Base-by-base conservation (phyloP, 2,113 vertebrate species). In the Varanus komodoensis region DNA sequence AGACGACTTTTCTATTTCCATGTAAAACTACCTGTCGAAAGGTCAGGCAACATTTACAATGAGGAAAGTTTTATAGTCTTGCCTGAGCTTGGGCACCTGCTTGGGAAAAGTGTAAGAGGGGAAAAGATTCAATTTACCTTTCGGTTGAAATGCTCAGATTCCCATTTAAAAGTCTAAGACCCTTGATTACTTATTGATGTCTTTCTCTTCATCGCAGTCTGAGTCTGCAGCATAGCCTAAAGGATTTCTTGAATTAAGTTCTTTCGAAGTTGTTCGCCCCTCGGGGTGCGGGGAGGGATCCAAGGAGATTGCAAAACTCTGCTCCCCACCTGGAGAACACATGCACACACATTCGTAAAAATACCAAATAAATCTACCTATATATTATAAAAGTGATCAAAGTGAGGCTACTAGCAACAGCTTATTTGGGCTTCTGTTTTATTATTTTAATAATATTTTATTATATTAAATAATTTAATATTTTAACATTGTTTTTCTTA, bases 151-250 rank as follows among this genome's bases (percentile, higher is more conserved):
- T 95, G 97, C 97, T 98, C 96, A 97, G 98, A 98, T 98, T 99
- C 97, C 98, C 97, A 98, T 98, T 99, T 99, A 98, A 98, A 98
- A 98, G 97, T 98, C 98, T 98, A 97, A 98, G 97, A 97, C 93
- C 92, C 95, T 95, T 98, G 98, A 99, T 99, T 98, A 99, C 99
- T 99, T 99, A 99, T 99, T 98, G 98, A 99, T 98, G 98, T 98
- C 97, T 98, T 96, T 97, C 97, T 98, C 97, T 96, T 94, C 93
- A 91, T 94, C 94, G 93, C 95, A 98, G 98, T 98, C 98, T 98
- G 97, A 97, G 96, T 97, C 97, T 94, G 95, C 94, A 89, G 92
- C 94, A 96, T 89, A 97, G 94, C 97, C 98, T 98, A 95, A 97
- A 99, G 98, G 98, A 98, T 97, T 97, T 98, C 98, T 98, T 98